These are phyloP conservation scores for Himantopus leucocephalus DNA, from an alignment of 2,113 vertebrate genomes.

Conservation along the genomic window DNA sequence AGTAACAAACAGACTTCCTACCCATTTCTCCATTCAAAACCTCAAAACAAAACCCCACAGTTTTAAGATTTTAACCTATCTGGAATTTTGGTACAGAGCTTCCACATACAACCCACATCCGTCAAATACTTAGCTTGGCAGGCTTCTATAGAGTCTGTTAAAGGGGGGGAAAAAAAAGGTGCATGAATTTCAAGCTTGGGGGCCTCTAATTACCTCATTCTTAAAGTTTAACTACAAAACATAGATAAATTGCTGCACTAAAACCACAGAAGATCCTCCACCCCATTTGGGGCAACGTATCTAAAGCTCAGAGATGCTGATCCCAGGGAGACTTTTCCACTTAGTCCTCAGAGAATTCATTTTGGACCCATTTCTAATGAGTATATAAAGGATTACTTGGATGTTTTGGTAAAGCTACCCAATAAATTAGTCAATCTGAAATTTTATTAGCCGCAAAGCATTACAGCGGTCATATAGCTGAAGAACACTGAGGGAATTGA, in stretches of 20 bases:
- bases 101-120: neutral
- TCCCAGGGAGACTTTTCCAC: slow-evolving; percentile 46
- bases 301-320: slow-evolving; percentile 65
- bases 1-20: neutral
- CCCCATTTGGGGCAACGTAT: slow-evolving; percentile 46
- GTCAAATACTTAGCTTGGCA: slow-evolving; percentile 19
- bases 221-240: slow-evolving; percentile 76
- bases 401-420: slow-evolving; percentile 73
- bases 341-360: slow-evolving; percentile 44
- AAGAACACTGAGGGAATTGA: slow-evolving; percentile 57
- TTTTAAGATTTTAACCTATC: slow-evolving; percentile 45
- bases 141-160: slow-evolving; percentile 38
- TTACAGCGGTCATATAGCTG: slow-evolving; percentile 21
- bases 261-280: slow-evolving; percentile 66
- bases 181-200: slow-evolving; percentile 71
- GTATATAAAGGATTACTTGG: slow-evolving; percentile 63
- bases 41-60: neutral
- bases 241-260: slow-evolving; percentile 68
- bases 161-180: slow-evolving; percentile 35
- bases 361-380: slow-evolving; percentile 60
- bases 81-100: slow-evolving; percentile 30
- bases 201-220: slow-evolving; percentile 69
- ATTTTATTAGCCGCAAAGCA: slow-evolving; percentile 69
- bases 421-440: slow-evolving; percentile 71
- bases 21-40: slow-evolving; percentile 30